These are phyloP conservation scores for Potamilus streckersoni DNA, from an alignment of 1,140 invertebrate genomes.

Conservation along the genomic window DNA sequence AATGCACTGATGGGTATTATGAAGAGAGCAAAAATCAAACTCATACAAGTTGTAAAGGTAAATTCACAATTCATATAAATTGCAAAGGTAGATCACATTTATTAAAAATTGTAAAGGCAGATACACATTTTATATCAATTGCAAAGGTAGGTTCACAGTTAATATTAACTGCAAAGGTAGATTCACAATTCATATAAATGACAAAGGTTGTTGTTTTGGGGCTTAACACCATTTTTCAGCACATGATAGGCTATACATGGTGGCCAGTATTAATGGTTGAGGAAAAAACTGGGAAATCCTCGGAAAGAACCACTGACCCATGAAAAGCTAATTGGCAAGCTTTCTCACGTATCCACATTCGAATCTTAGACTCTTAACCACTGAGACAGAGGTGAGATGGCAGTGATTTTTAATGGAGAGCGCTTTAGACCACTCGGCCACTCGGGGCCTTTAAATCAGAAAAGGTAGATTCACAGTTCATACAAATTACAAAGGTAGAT, in stretches of 20 bases:
- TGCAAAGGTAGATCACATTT: slow-evolving; percentile 36
- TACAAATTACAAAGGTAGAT: slow-evolving; percentile 76
- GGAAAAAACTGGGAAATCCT: no score
- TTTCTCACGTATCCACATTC: no score
- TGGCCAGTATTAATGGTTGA: no score
- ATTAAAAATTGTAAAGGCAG: slow-evolving; percentile 75
- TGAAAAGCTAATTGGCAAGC: no score
- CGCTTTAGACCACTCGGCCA: no score
- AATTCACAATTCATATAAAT: slow-evolving; percentile 47
- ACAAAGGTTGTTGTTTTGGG: slow-evolving; percentile 71
- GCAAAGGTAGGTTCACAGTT: no score
- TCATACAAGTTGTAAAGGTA: slow-evolving; percentile 75
- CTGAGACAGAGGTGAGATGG: no score
- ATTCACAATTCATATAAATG: slow-evolving; percentile 30
- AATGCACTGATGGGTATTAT: slow-evolving; percentile 84
- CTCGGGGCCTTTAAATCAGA: neutral
- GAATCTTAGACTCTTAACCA: no score
- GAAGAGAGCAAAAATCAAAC: slow-evolving; percentile 58
- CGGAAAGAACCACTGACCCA: no score
- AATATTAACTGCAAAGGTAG: slow-evolving; percentile 5
- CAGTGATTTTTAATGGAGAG: slow-evolving; percentile 65
- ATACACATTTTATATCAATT: slow-evolving; percentile 37
- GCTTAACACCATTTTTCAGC: no score
- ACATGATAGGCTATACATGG: no score
- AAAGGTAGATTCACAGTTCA: slow-evolving; percentile 37